phyloP scores from a whole-genome alignment of 2,888 invertebrate genomes.

The Dryobota labecula region DNA sequence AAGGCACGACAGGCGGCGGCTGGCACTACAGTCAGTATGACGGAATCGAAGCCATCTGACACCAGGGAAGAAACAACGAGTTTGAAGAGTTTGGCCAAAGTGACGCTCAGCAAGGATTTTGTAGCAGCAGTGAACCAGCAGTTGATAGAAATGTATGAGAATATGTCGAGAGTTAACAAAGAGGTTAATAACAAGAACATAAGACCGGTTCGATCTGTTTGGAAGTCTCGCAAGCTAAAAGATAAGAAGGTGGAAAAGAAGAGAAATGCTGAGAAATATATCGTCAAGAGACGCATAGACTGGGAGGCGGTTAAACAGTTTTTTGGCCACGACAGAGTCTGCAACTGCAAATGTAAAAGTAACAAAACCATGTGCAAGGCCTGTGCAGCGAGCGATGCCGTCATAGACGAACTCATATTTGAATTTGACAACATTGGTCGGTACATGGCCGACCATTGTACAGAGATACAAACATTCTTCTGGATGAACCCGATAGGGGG shows the following conservation, averaged over 20 bases:
- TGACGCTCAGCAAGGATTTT: slow-evolving; percentile 76
- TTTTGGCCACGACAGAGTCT: slow-evolving; percentile 79
- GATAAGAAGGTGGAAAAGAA: background rate
- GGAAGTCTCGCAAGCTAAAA: slow-evolving; percentile 25
- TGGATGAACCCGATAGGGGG: slow-evolving; percentile 83
- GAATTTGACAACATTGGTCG: slow-evolving; percentile 81
- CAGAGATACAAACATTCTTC: slow-evolving; percentile 84
- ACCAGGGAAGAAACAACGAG: slow-evolving; percentile 61
- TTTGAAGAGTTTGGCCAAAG: slow-evolving; percentile 63
- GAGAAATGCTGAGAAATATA: background rate
- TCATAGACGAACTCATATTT: slow-evolving; percentile 81
- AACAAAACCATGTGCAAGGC: slow-evolving; percentile 80
- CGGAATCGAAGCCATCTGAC: slow-evolving; percentile 28
- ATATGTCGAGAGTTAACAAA: slow-evolving; percentile 51
- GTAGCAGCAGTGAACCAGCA: slow-evolving; percentile 76
- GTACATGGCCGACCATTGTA: slow-evolving; percentile 83
- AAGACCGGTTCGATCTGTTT: slow-evolving; percentile 30
- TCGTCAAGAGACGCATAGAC: slow-evolving; percentile 65
- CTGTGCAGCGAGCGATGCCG: slow-evolving; percentile 82
- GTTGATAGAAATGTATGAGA: slow-evolving; percentile 71
- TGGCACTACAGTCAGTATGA: slow-evolving; percentile 31
- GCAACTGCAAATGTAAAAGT: slow-evolving; percentile 78
- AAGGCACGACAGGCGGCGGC: slow-evolving; percentile 40
- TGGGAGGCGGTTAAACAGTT: slow-evolving; percentile 75
- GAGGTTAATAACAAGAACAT: slow-evolving; percentile 31